Conservation (phyloP, 2,888 invertebrate species). For the Plagodis pulveraria region DNA sequence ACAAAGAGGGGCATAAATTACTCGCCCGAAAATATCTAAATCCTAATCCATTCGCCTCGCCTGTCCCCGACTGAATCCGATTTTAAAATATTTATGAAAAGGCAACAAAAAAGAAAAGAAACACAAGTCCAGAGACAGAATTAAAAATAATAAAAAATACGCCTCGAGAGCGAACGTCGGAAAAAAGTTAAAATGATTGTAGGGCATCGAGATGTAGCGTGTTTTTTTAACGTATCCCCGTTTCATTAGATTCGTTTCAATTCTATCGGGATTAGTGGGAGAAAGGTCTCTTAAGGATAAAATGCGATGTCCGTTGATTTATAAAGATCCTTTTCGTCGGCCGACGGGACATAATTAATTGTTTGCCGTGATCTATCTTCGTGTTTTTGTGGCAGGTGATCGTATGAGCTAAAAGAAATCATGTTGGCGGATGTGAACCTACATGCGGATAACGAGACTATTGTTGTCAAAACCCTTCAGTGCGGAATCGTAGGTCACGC, state of each 20-base stretch:
- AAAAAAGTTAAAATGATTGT: conserved; percentile 83
- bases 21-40: conserved; percentile 82
- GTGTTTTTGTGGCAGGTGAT: conserved; percentile 59
- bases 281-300: conserved; percentile 77
- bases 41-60: conserved; percentile 83
- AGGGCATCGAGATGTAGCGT: conserved; percentile 73
- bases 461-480: conserved; percentile 30
- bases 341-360: conserved; percentile 75
- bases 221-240: conserved; percentile 68
- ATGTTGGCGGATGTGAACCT: conserved; percentile 13
- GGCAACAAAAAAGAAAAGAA: conserved; percentile 67
- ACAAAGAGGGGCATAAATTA: conserved; percentile 82
- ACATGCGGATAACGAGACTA: conserved; percentile 32
- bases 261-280: conserved; percentile 80
- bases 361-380: conserved; percentile 61
- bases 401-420: conserved; percentile 31
- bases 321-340: conserved; percentile 70
- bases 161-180: conserved; percentile 73
- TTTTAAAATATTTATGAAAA: conserved; percentile 85
- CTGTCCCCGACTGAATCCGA: conserved; percentile 81
- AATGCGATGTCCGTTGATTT: conserved; percentile 79
- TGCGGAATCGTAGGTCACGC: conserved; percentile 33
- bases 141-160: conserved; percentile 77
- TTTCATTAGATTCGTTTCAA: conserved; percentile 83
- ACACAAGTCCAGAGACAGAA: conserved; percentile 74